Conservation (phyloP, 2,888 invertebrate genomes). For the Pyrocoelia pectoralis region DNA sequence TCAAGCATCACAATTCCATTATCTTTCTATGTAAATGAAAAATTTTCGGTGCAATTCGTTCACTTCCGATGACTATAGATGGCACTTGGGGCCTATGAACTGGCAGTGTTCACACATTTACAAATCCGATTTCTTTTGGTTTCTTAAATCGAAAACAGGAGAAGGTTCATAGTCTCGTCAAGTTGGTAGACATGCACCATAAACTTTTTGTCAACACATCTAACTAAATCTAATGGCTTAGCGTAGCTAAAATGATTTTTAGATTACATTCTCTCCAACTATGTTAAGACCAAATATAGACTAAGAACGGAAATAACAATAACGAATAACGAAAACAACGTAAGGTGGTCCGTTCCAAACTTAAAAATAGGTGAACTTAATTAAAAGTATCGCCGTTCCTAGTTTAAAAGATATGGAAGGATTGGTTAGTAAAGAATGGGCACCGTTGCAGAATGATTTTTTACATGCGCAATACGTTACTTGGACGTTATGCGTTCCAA, state of each 20-base stretch:
- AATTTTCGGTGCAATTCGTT: slow-evolving; percentile 21
- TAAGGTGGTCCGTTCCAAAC: too few relatives aligned
- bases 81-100: slow-evolving; percentile 41
- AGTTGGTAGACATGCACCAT: slow-evolving; percentile 15
- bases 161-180: background rate
- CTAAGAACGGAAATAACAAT: slow-evolving; percentile 12
- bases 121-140: slow-evolving; percentile 8
- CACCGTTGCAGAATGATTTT: slow-evolving; percentile 77
- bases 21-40: background rate
- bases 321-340: too few relatives aligned
- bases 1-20: slow-evolving; percentile 8
- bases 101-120: slow-evolving; percentile 38
- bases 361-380: slow-evolving; percentile 15
- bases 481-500: slow-evolving; percentile 78
- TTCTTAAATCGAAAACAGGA: background rate
- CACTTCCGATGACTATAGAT: slow-evolving; percentile 41
- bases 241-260: slow-evolving; percentile 29
- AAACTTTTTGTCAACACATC: slow-evolving; percentile 20
- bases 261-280: slow-evolving; percentile 15
- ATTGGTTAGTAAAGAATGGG: slow-evolving; percentile 46
- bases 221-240: slow-evolving; percentile 29
- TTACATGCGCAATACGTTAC: slow-evolving; percentile 82
- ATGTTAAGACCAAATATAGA: background rate
- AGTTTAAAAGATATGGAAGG: slow-evolving; percentile 30
- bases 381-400: slow-evolving; percentile 15